These are phyloP conservation scores for Tricholaema leucomelas DNA, from an alignment of 2,113 vertebrate species.

Conservation along the genomic window DNA sequence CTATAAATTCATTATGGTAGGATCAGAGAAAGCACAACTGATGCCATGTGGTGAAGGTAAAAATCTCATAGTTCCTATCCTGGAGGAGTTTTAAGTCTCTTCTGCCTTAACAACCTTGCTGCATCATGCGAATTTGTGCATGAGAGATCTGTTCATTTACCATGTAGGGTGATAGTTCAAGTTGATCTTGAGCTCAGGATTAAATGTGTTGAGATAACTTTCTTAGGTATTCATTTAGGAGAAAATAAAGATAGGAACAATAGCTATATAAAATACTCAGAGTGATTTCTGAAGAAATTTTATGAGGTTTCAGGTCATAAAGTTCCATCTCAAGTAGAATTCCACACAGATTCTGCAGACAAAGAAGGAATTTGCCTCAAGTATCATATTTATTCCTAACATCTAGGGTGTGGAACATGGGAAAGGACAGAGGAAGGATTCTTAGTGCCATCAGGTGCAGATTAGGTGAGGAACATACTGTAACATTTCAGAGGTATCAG, in stretches of 20 bases:
- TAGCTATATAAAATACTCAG: constrained; percentile 3
- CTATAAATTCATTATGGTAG: neutral
- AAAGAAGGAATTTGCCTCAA: neutral
- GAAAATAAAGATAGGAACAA: constrained; percentile 6
- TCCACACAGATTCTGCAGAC: neutral
- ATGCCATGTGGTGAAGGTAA: neutral
- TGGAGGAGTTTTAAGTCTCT: neutral
- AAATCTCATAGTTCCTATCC: neutral
- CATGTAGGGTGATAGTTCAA: neutral
- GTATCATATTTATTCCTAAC: neutral
- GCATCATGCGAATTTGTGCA: neutral
- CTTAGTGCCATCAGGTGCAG: neutral
- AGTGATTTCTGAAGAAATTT: constrained; percentile 21
- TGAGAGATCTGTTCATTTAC: neutral
- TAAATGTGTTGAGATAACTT: neutral
- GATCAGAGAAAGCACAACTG: neutral
- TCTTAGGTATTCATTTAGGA: constrained; percentile 5
- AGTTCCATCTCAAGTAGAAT: constrained; percentile 9
- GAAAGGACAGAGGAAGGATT: neutral
- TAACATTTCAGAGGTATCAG: neutral
- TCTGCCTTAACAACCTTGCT: neutral
- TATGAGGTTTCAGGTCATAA: constrained; percentile 31
- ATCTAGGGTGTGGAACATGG: neutral
- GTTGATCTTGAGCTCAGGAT: neutral
- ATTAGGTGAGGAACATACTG: neutral